A percentile compares a stretch with the other conserved stretches of the same genome.
phyloP scores from a whole-genome alignment of 2,113 vertebrate species.

The Salminus brasiliensis region DNA sequence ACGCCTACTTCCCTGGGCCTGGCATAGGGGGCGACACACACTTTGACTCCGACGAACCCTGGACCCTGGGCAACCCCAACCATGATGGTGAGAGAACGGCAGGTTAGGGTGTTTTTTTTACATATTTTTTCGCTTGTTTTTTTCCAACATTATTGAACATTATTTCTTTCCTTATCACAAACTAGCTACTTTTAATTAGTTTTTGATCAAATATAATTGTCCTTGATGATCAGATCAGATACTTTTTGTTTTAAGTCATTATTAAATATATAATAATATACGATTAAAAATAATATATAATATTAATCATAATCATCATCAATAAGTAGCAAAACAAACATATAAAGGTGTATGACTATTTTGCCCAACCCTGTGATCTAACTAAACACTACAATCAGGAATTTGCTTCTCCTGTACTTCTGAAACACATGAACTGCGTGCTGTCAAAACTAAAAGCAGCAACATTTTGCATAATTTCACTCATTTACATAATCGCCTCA shows the following conservation, averaged over 20 bases:
- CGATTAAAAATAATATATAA: too few species aligned
- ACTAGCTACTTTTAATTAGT: too few species aligned
- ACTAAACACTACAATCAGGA: too few species aligned
- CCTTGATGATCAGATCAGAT: too few species aligned
- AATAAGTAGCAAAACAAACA: too few species aligned
- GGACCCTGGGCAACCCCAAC: slow-evolving; percentile 96
- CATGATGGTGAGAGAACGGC: slow-evolving; percentile 88
- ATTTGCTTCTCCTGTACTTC: not conserved
- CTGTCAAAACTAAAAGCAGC: not conserved
- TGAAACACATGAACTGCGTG: not conserved
- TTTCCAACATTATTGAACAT: too few species aligned
- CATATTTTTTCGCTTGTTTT: slow-evolving; percentile 16
- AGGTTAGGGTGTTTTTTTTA: slow-evolving; percentile 52
- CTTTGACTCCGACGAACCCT: slow-evolving; percentile 97
- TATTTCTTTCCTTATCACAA: not conserved
- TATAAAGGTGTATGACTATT: not conserved
- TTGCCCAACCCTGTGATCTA: not conserved
- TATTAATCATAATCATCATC: too few species aligned
- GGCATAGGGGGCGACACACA: slow-evolving; percentile 98
- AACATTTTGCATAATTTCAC: not conserved
- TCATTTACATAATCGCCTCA: slow-evolving; percentile 4
- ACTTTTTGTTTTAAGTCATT: too few species aligned
- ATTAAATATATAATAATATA: too few species aligned
- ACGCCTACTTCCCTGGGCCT: slow-evolving; percentile 97
- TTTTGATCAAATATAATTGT: too few species aligned